A percentile compares a stretch with the other conserved stretches of the same genome.
phyloP scores from a whole-genome alignment of 2,888 invertebrate genomes.

The Caenorhabditis doughertyi region DNA sequence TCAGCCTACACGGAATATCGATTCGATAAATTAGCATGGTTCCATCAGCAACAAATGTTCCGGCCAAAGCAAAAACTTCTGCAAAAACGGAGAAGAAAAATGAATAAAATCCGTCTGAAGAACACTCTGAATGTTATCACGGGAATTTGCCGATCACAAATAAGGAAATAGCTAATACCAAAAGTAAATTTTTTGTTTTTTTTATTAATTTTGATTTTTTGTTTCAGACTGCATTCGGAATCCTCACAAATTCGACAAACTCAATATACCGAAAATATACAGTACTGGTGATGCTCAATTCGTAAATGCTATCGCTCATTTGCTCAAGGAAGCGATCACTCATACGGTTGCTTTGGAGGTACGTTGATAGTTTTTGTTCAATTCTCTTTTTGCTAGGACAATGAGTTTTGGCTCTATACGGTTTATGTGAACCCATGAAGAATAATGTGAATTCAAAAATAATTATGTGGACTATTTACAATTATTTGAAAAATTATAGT shows the following conservation, averaged over 20 bases:
- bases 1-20: not conserved
- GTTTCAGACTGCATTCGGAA: conserved; percentile 1
- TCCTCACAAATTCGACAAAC: not conserved
- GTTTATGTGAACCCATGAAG: too few relatives aligned
- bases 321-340: not conserved
- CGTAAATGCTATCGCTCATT: not conserved
- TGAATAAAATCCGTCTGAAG: conserved; percentile 1
- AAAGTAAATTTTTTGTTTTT: not conserved
- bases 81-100: not conserved
- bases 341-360: not conserved
- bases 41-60: not conserved
- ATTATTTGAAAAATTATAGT: too few relatives aligned
- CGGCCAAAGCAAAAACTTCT: not conserved
- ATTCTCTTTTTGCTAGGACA: too few relatives aligned
- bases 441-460: too few relatives aligned
- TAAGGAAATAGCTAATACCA: too few relatives aligned
- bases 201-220: not conserved
- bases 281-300: not conserved
- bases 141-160: not conserved
- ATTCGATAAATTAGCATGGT: not conserved
- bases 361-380: too few relatives aligned
- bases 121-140: not conserved
- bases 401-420: too few relatives aligned
- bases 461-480: too few relatives aligned
- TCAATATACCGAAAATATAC: not conserved